Percentiles rank a stretch among this genome's conserved stretches.
Conservation (phyloP, 1,140 invertebrate species). For the Pseudachorutes palmiensis region DNA sequence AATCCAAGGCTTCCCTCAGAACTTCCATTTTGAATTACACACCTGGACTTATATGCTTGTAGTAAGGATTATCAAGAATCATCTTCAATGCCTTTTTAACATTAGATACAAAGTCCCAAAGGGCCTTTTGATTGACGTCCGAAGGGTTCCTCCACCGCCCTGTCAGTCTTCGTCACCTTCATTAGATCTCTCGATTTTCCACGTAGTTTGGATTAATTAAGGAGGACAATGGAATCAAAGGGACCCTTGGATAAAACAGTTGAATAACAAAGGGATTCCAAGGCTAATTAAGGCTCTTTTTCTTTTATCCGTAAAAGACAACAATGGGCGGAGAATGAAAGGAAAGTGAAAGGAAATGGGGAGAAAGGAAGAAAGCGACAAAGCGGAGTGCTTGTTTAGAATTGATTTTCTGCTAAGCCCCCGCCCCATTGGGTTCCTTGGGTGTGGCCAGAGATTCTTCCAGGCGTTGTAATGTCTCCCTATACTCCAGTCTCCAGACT, state of each 20-base stretch:
- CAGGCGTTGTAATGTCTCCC: neutral
- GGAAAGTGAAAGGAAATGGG: neutral
- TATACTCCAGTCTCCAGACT: neutral
- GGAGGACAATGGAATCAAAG: neutral
- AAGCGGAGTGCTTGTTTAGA: no score
- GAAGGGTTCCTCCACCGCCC: neutral
- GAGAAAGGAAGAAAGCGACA: neutral
- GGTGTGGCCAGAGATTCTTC: neutral
- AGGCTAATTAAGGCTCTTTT: neutral
- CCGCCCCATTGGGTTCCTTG: neutral
- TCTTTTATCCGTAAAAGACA: neutral
- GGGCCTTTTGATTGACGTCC: no score
- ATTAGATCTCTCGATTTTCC: slow-evolving; percentile 1
- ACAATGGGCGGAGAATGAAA: neutral
- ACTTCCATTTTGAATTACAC: slow-evolving; percentile 4
- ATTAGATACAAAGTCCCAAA: no score
- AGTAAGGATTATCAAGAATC: no score
- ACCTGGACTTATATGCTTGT: no score
- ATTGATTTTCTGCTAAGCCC: neutral
- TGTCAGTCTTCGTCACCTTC: neutral
- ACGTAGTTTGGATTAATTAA: slow-evolving; percentile 4
- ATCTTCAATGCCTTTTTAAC: no score
- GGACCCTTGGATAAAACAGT: neutral
- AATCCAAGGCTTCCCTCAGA: neutral
- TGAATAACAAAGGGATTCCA: slow-evolving; percentile 6